Conservation (phyloP, 2,113 vertebrate genomes). For the Xerus inauris region DNA sequence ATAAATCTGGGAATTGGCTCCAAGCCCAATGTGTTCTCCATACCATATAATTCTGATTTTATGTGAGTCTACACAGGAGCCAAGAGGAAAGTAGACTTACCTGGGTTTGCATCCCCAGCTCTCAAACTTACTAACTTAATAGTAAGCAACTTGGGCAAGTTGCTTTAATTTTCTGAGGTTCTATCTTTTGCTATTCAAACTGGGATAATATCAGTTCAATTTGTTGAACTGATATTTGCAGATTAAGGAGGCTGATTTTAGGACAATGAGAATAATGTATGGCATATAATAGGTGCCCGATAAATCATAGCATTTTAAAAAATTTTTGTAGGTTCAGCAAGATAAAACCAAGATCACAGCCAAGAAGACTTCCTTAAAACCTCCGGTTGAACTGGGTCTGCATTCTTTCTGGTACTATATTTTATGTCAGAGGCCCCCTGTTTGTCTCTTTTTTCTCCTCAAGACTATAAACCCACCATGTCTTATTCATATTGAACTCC, state of each 20-base stretch:
- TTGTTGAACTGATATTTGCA: not conserved
- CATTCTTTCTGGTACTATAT: not conserved
- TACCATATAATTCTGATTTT: not conserved
- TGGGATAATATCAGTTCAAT: not conserved
- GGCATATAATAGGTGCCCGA: not conserved
- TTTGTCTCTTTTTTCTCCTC: not conserved
- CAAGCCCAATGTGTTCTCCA: not conserved
- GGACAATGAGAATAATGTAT: not conserved
- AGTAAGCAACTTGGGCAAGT: not conserved
- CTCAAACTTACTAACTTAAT: not conserved
- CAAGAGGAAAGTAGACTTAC: not conserved
- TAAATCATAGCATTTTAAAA: not conserved
- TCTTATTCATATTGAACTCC: not conserved
- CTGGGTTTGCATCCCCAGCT: not conserved
- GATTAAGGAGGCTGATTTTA: not conserved
- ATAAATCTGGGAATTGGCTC: not conserved
- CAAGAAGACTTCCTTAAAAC: not conserved
- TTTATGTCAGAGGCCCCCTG: not conserved
- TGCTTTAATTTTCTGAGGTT: slow-evolving; percentile 29
- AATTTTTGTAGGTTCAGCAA: not conserved
- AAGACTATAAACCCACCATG: not conserved
- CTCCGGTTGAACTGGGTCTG: not conserved
- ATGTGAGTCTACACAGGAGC: not conserved
- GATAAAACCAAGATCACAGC: not conserved
- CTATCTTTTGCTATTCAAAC: not conserved